Base-by-base conservation (phyloP, 2,888 invertebrate species). In the Anorthoa munda region DNA sequence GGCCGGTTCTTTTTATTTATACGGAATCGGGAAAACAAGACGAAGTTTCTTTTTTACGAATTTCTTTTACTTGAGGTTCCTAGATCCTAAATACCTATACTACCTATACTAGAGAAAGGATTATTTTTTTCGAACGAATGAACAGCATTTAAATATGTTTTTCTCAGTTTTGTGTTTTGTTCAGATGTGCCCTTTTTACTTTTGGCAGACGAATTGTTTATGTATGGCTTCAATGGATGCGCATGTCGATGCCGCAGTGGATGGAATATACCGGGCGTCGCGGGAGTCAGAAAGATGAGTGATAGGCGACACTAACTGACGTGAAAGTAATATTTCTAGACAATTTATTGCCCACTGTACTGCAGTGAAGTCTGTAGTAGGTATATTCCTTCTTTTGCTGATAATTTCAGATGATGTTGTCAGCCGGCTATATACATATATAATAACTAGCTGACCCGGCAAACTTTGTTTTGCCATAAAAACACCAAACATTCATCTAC, bases 381-480 rank as follows among this genome's bases (percentile, higher is more conserved):
- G 56, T 77, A 77, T 72, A 58, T 78, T 55, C 53, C 48, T 45
- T 50, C 15, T 53, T 7, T 74, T 45, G 18, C 15, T 48, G 12
- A 61, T 61, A 46, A 61, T 68, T 51, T 46, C 15, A 61, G 18
- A 58, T 50, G 18, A 50, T 21, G 31, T 60, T 77, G 58, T 23
- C 66, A 63, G 9, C 46, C 7, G 26, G 45, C 7, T 39, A 39
- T 39, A 39, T 9, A 39, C 9, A 9, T 9, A 39, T 39, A 39
- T 39, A 39, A 9, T 1, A 39, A n/a, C n/a, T n/a, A n/a, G n/a
- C n/a, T n/a, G n/a, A n/a, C n/a, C n/a, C n/a, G n/a, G n/a, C n/a
- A n/a, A n/a, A n/a, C n/a, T n/a, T n/a, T n/a, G n/a, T n/a, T n/a
- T n/a, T n/a, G n/a, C n/a, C n/a, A n/a, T n/a, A n/a, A n/a, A n/a